A percentile compares a stretch with the other conserved stretches of the same genome.
phyloP scores from a whole-genome alignment of 1,140 invertebrate species.

The Nautilus pompilius region DNA sequence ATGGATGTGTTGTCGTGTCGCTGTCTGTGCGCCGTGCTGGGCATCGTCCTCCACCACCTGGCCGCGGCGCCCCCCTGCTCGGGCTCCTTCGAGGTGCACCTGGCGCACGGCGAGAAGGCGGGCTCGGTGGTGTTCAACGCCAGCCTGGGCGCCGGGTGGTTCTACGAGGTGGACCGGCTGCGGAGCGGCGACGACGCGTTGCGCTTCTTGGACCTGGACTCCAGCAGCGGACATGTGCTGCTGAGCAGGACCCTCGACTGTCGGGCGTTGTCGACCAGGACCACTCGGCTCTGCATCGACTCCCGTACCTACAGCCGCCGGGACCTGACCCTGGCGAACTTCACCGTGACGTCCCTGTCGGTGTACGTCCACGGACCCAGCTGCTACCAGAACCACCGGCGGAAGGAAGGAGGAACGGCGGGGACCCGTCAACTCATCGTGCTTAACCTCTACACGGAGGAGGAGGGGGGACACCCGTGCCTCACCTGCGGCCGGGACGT shows the following conservation, averaged over 20 bases:
- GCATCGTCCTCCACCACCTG: too few species aligned
- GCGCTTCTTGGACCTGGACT: slow-evolving; percentile 15
- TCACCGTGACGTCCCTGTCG: slow-evolving; percentile 9
- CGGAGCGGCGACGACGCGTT: slow-evolving; percentile 4
- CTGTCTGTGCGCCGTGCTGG: too few species aligned
- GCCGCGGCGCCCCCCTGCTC: too few species aligned
- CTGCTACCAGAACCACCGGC: slow-evolving; percentile 11
- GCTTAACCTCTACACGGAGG: not conserved
- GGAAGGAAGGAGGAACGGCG: not conserved
- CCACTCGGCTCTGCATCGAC: not conserved
- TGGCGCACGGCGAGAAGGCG: slow-evolving; percentile 1
- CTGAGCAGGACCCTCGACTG: slow-evolving; percentile 16
- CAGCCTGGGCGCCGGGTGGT: slow-evolving; percentile 28
- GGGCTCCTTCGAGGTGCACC: too few species aligned
- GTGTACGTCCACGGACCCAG: slow-evolving; percentile 10
- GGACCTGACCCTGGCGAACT: not conserved
- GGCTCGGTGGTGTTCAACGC: slow-evolving; percentile 35
- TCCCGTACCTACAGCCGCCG: not conserved
- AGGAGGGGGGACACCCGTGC: not conserved
- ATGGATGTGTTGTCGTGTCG: too few species aligned
- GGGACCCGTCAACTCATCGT: not conserved
- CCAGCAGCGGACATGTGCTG: slow-evolving; percentile 21
- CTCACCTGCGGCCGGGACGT: not conserved
- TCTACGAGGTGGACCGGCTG: slow-evolving; percentile 55
- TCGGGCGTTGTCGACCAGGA: not conserved